phyloP scores from a whole-genome alignment of 2,888 invertebrate genomes.

The Microctonus brassicae region DNA sequence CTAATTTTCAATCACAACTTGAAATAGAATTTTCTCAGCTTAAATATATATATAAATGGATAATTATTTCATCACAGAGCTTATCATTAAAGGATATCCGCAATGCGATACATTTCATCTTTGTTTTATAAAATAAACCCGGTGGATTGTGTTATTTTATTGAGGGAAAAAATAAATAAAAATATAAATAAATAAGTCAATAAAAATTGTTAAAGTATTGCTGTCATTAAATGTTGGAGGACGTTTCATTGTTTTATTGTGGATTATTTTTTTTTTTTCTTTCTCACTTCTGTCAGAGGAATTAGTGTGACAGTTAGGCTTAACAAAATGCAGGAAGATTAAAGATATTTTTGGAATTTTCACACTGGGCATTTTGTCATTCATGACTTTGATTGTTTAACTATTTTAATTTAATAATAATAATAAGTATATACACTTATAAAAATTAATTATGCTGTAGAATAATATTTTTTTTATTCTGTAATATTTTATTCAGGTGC shows the following conservation, averaged over 20 bases:
- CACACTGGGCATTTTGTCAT: not conserved
- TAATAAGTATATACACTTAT: not conserved
- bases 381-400: no score
- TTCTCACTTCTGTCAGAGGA: not conserved
- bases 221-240: no score
- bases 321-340: not conserved
- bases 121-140: not conserved
- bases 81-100: slow-evolving; percentile 10
- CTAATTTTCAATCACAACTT: not conserved
- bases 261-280: not conserved
- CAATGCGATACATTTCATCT: not conserved
- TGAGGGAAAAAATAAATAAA: no score
- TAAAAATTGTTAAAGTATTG: no score
- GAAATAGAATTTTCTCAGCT: not conserved
- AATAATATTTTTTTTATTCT: slow-evolving; percentile 16
- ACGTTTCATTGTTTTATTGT: no score
- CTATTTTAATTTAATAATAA: no score
- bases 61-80: not conserved
- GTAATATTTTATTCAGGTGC: slow-evolving; percentile 50
- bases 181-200: no score
- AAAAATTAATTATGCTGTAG: slow-evolving; percentile 2
- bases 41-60: not conserved
- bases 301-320: not conserved
- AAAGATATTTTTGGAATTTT: not conserved
- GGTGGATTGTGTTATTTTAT: not conserved